These are phyloP conservation scores for Cherax quadricarinatus DNA, from an alignment of 1,140 invertebrate species.

Conservation along the genomic window DNA sequence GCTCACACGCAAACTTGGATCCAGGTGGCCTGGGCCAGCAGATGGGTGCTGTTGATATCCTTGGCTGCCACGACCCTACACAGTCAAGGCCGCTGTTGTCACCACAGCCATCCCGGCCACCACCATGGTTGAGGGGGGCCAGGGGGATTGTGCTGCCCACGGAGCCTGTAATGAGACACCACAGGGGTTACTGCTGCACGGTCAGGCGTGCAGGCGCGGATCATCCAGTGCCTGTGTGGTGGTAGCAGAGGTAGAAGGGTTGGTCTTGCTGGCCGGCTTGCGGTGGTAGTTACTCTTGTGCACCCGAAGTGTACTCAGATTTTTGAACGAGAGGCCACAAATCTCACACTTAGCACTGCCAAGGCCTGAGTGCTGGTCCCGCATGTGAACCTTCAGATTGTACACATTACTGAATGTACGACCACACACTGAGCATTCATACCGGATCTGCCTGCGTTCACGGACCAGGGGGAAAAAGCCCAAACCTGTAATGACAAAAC, in stretches of 20 bases:
- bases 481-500: conserved; percentile 70
- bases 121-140: conserved; percentile 7
- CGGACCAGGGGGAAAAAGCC: conserved; percentile 66
- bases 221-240: conserved; percentile 48
- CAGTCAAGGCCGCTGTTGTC: conserved; percentile 36
- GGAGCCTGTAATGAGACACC: conserved; percentile 64
- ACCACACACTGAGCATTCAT: conserved; percentile 69
- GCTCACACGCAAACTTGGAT: conserved; percentile 42
- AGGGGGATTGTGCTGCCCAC: conserved; percentile 32
- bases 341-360: conserved; percentile 67
- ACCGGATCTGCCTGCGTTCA: conserved; percentile 68
- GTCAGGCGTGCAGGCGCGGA: conserved; percentile 68
- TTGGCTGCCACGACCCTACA: conserved; percentile 34
- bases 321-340: conserved; percentile 73
- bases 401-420: conserved; percentile 70
- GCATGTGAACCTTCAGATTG: conserved; percentile 66
- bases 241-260: conserved; percentile 45
- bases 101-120: conserved; percentile 22
- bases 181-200: conserved; percentile 65
- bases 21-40: conserved; percentile 41
- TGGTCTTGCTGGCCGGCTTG: conserved; percentile 45
- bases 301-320: conserved; percentile 71
- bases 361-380: conserved; percentile 67
- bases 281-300: conserved; percentile 73
- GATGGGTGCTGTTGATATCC: conserved; percentile 10